Evolutionary conservation across 2,888 invertebrate genomes (phyloP).

Genomic region (Plagiodera versicolora): DNA sequence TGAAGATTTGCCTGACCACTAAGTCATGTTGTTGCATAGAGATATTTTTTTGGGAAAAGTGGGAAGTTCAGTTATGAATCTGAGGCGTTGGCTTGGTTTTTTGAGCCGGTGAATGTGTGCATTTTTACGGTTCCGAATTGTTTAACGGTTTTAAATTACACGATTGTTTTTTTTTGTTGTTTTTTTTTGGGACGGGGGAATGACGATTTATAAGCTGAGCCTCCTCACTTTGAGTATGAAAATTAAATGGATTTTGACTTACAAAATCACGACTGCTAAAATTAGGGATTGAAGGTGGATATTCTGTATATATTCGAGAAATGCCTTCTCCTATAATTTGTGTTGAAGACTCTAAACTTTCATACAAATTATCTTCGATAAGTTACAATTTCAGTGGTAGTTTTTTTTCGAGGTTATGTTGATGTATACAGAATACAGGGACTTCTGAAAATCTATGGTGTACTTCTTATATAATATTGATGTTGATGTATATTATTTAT

Average conservation of each 20-base stretch:
- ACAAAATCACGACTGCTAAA: neutral
- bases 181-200: too few relatives aligned
- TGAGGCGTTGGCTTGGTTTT: too few relatives aligned
- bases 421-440: neutral
- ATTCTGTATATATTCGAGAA: neutral
- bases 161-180: too few relatives aligned
- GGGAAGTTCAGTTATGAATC: too few relatives aligned
- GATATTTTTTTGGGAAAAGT: too few relatives aligned
- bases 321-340: neutral
- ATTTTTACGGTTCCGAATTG: too few relatives aligned
- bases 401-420: neutral
- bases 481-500: constrained; percentile 14
- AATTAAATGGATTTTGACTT: neutral
- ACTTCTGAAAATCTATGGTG: neutral
- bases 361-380: neutral
- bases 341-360: neutral
- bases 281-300: neutral
- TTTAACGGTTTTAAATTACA: too few relatives aligned
- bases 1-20: constrained; percentile 63
- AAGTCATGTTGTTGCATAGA: constrained; percentile 11
- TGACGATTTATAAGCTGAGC: neutral
- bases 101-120: too few relatives aligned
- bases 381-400: neutral
- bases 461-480: neutral
- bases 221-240: neutral